Base-by-base conservation (phyloP, 2,113 vertebrate species). In the Oreotrochilus melanogaster region DNA sequence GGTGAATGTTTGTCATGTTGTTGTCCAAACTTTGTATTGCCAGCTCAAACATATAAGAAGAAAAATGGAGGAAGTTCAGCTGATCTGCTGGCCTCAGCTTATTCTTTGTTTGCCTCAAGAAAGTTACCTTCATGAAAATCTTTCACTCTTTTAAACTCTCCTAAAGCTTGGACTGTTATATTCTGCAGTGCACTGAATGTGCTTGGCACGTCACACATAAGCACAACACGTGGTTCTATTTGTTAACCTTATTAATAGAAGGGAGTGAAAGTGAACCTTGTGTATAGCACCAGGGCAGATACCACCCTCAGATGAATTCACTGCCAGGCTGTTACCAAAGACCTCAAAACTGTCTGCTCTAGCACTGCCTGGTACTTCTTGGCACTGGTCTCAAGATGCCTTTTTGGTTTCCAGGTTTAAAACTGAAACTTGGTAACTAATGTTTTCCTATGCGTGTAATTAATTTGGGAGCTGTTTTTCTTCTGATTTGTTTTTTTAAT, bases 201-300 rank as follows among this genome's bases (percentile, higher is more conserved):
- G 56, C 47, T 69, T 87, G 54, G 33, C 0, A 0, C 62, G 80
- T 80, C 80, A 86, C 42, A 83, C 31, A 30, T 42, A 69, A 88
- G 30, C 47, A 66, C 31, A 89, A 33, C 81, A 74, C 76, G 66
- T 91, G 76, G 65, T 91, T 92, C 61, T 71, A 78, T 56, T 94
- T 81, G 84, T 86, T 94, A 86, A 58, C 10, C 25, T 85, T 84
- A 70, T 89, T 93, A 92, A 76, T n/a, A 76, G 67, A 79, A 53
- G 33, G 88, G 18, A 83, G 21, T 33, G 33, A 82, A 92, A 76
- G 27, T 22, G 85, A 94, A 48, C 75, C 67, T 62, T 65, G 60
- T 5, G 6, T 33, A 66, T 37, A 65, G 45, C 19, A 65, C 45
- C 73, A 73, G 17, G 1, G 0, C 66, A 79, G 60, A 88, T 66